Percentiles rank a stretch among this genome's conserved stretches.
Conservation (phyloP, 2,888 invertebrate species). For the Melieria picta region DNA sequence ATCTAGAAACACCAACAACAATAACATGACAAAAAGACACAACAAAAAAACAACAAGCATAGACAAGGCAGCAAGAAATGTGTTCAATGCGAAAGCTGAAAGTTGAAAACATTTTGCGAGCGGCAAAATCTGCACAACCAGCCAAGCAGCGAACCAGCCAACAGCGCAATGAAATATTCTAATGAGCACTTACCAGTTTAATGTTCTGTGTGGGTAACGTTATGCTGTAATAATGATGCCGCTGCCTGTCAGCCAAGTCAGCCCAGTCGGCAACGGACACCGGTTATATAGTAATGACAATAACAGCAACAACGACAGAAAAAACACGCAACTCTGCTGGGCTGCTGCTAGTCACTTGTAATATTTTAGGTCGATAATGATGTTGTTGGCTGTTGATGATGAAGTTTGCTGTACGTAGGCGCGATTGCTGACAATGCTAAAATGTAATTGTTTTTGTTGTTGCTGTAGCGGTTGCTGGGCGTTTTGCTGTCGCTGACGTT, state of each 20-base stretch:
- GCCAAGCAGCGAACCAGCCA: conserved; percentile 3
- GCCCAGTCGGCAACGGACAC: not conserved
- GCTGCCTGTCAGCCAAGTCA: conserved; percentile 32
- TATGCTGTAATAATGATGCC: conserved; percentile 10
- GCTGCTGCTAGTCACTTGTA: not conserved
- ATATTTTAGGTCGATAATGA: not conserved
- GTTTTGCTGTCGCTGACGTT: too few relatives aligned
- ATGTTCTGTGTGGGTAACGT: conserved; percentile 26
- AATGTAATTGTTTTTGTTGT: not conserved
- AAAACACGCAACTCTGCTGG: not conserved
- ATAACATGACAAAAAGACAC: not conserved
- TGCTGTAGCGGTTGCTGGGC: not conserved
- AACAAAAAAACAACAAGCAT: not conserved
- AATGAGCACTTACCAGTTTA: conserved; percentile 26
- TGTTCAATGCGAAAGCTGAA: conserved; percentile 2
- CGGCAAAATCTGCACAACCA: conserved; percentile 1
- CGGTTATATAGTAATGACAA: not conserved
- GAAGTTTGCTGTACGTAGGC: too few relatives aligned
- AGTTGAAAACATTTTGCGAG: not conserved
- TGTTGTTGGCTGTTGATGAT: too few relatives aligned
- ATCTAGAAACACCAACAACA: not conserved
- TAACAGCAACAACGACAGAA: not conserved
- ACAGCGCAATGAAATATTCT: conserved; percentile 24
- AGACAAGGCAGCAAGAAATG: not conserved
- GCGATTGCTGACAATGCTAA: not conserved